Conservation (phyloP, 2,888 invertebrate genomes). For the Dryocosmus kuriphilus region DNA sequence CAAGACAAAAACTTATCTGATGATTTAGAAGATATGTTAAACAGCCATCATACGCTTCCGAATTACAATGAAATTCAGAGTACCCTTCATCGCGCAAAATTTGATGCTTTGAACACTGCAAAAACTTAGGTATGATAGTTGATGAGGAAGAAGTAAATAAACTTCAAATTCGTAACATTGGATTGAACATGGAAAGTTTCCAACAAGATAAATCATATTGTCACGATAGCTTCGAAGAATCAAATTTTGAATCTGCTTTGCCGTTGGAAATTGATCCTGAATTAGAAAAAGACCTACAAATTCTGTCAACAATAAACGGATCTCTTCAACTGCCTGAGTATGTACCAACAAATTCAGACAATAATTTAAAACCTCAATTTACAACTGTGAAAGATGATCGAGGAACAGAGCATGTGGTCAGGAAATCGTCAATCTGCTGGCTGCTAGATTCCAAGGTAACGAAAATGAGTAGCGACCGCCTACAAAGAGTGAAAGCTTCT, state of each 20-base stretch:
- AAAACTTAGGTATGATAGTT: constrained; percentile 24
- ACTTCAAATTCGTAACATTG: neutral
- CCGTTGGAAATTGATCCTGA: neutral
- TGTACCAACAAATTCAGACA: too few relatives aligned
- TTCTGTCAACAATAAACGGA: too few relatives aligned
- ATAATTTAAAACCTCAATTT: too few relatives aligned
- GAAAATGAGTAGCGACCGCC: constrained; percentile 42
- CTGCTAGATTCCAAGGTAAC: too few relatives aligned
- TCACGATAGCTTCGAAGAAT: too few relatives aligned
- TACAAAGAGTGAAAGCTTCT: constrained; percentile 26
- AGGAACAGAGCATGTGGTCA: too few relatives aligned
- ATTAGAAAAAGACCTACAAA: constrained; percentile 15
- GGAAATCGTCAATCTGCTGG: too few relatives aligned
- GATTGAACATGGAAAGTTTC: neutral
- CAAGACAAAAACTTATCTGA: neutral
- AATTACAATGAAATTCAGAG: constrained; percentile 16
- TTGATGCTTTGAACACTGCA: constrained; percentile 8
- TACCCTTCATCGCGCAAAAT: constrained; percentile 28
- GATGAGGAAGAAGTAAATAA: constrained; percentile 14
- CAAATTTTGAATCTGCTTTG: too few relatives aligned
- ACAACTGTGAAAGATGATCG: too few relatives aligned
- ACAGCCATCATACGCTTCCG: too few relatives aligned
- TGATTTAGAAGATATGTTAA: too few relatives aligned
- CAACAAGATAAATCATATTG: neutral
- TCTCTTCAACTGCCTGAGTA: too few relatives aligned